phyloP scores from a whole-genome alignment of 2,888 invertebrate species.

The Monopis laevigella region DNA sequence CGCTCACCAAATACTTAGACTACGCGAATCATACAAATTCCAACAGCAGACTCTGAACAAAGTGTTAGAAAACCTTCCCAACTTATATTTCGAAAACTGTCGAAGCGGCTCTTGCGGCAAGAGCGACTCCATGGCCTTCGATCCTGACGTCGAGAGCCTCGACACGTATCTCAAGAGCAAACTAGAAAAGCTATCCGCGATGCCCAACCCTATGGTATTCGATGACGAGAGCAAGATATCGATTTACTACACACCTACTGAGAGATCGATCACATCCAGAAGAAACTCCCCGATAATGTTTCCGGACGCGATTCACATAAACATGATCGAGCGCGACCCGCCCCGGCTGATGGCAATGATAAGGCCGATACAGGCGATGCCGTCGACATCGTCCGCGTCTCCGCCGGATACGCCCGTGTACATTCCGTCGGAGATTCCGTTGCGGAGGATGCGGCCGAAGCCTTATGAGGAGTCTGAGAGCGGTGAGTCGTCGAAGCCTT shows the following conservation, averaged over 20 bases:
- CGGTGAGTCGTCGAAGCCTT: conserved; percentile 34
- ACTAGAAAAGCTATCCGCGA: conserved; percentile 67
- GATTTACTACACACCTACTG: conserved; percentile 85
- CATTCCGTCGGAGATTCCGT: conserved; percentile 14
- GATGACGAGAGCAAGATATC: conserved; percentile 77
- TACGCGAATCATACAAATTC: conserved; percentile 94
- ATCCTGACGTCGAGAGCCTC: conserved; percentile 71
- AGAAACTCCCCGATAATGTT: conserved; percentile 48
- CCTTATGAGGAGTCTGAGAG: conserved; percentile 22
- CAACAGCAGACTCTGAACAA: conserved; percentile 96
- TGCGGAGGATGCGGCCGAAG: conserved; percentile 28
- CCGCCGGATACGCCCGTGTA: conserved; percentile 23
- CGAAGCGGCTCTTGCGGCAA: conserved; percentile 82
- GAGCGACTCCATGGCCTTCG: conserved; percentile 79
- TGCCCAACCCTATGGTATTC: conserved; percentile 53
- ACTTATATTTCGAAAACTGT: conserved; percentile 92
- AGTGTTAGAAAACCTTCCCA: conserved; percentile 91
- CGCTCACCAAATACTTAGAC: conserved; percentile 86
- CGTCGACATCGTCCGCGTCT: conserved; percentile 27
- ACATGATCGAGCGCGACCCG: conserved; percentile 67
- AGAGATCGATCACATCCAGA: conserved; percentile 66
- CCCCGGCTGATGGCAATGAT: conserved; percentile 45
- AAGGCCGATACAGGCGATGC: conserved; percentile 32
- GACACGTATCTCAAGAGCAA: conserved; percentile 76
- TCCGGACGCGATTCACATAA: conserved; percentile 72